phyloP scores from a whole-genome alignment of 2,888 invertebrate genomes.

The Scaptomyza caliginosa region DNA sequence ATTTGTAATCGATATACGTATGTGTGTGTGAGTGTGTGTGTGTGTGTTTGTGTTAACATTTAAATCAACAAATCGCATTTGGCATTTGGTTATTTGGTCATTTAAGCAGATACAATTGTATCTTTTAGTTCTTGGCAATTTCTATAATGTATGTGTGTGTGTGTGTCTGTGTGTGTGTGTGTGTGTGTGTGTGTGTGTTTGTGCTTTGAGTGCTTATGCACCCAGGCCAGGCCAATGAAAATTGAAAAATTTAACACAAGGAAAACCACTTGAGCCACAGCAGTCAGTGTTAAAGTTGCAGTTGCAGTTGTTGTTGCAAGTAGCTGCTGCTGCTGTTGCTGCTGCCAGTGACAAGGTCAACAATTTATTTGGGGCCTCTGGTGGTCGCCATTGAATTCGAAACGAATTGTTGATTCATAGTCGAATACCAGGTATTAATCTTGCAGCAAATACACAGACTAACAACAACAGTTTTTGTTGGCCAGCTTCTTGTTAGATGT shows the following conservation, averaged over 20 bases:
- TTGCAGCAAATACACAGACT: slow-evolving; percentile 8
- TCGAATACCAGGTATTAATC: slow-evolving; percentile 29
- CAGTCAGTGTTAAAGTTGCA: slow-evolving; percentile 19
- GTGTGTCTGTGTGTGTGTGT: no score
- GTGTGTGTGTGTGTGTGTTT: no score
- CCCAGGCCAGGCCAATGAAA: slow-evolving; percentile 31
- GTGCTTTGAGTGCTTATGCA: slow-evolving; percentile 17
- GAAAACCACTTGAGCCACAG: slow-evolving; percentile 80
- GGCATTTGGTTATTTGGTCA: slow-evolving; percentile 19
- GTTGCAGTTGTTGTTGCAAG: slow-evolving; percentile 37
- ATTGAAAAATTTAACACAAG: slow-evolving; percentile 82
- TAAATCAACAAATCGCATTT: slow-evolving; percentile 57
- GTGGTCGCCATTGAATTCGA: slow-evolving; percentile 67
- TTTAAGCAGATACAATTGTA: slow-evolving; percentile 39
- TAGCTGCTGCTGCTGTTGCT: slow-evolving; percentile 14
- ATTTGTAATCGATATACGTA: slow-evolving; percentile 79
- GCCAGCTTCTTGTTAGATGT: slow-evolving; percentile 60
- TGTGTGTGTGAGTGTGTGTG: slow-evolving; percentile 26
- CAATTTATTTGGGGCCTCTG: slow-evolving; percentile 74
- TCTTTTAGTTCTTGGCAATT: slow-evolving; percentile 50
- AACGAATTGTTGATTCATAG: slow-evolving; percentile 48
- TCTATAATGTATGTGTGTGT: slow-evolving; percentile 52
- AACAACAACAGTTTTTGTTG: not conserved
- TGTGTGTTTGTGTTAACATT: slow-evolving; percentile 43
- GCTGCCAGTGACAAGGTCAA: slow-evolving; percentile 66